Evolutionary conservation across 2,113 vertebrate species (phyloP), one percentile per base, ranked within the genome.

Genomic region (Rhinoptilus africanus): DNA sequence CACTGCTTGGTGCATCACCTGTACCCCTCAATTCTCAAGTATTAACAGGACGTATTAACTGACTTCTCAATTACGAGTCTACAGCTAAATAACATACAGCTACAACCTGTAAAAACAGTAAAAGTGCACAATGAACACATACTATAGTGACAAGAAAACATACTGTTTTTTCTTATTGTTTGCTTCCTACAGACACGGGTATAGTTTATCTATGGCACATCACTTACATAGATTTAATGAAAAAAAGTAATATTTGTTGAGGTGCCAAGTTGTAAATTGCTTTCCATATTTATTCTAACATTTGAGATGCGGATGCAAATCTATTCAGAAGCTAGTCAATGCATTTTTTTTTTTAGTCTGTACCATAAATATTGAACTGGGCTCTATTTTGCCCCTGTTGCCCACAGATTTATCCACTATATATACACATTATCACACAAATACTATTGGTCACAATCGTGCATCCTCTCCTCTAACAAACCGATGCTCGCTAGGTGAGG

Each of bases 111-210:
- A 35, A 9, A 45, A 82, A 32, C 1, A 14, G 34, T 9, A 8
- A 2, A 37, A n/a, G 12, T 21, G 56, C n/a, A 59, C 8, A 34
- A 79, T 6, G 10, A 76, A 35, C 56, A 24, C 14, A 7, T 6
- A 17, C 20, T n/a, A 5, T 0, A 28, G 34, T 7, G 3, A 89
- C 24, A 79, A 75, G 5, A 53, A 9, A 10, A n/a, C 0, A 0
- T 21, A 5, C 1, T 50, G 9, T 0, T 45, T 75, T 77, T 34
- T 8, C 15, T 17, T 9, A n/a, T 8, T 59, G 22, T 23, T 67
- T 63, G 18, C 51, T 68, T 83, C 39, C 39, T 50, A 39, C 0
- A 60, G 71, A 34, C 20, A 60, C 14, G 75, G 45, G 9, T 27
- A 82, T 12, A 54, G 18, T 28, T 57, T 32, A 30, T 56, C 64